Evolutionary conservation across 2,888 invertebrate genomes (phyloP).

Genomic region (Erynnis tages): DNA sequence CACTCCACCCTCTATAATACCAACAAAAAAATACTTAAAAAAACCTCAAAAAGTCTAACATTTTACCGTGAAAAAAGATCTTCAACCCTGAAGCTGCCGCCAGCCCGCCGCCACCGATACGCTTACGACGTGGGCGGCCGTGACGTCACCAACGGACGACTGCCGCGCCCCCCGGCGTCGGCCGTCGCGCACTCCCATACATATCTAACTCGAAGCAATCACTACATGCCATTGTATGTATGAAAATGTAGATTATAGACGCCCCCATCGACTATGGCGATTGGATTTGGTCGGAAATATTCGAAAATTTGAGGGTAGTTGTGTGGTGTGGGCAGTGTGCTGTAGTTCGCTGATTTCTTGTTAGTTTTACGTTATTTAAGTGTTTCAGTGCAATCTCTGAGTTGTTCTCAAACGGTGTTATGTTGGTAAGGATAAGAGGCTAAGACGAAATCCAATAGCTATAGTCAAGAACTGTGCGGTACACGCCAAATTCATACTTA

Average conservation of each 20-base stretch:
- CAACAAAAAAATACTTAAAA: too few species aligned
- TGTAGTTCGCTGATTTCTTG: constrained; percentile 3
- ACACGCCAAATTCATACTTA: background rate
- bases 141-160: constrained; percentile 19
- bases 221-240: constrained; percentile 64
- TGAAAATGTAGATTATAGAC: constrained; percentile 51
- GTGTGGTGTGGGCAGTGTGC: constrained; percentile 9
- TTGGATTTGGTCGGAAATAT: constrained; percentile 16
- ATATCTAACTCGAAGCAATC: constrained; percentile 78
- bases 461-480: background rate
- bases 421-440: constrained; percentile 28
- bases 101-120: constrained; percentile 18
- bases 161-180: constrained; percentile 53
- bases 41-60: too few species aligned
- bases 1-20: too few species aligned
- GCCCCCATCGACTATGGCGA: constrained; percentile 27
- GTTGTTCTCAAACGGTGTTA: too few species aligned
- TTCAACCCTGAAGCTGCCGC: background rate
- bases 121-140: constrained; percentile 17
- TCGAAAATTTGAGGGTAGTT: constrained; percentile 6
- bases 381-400: constrained; percentile 5
- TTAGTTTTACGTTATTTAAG: background rate
- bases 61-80: background rate
- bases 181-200: constrained; percentile 58
- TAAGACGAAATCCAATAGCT: constrained; percentile 19